Percentiles rank a stretch among this genome's conserved stretches.
phyloP scores from a whole-genome alignment of 2,797 vertebrate species.

The Nasua narica region DNA sequence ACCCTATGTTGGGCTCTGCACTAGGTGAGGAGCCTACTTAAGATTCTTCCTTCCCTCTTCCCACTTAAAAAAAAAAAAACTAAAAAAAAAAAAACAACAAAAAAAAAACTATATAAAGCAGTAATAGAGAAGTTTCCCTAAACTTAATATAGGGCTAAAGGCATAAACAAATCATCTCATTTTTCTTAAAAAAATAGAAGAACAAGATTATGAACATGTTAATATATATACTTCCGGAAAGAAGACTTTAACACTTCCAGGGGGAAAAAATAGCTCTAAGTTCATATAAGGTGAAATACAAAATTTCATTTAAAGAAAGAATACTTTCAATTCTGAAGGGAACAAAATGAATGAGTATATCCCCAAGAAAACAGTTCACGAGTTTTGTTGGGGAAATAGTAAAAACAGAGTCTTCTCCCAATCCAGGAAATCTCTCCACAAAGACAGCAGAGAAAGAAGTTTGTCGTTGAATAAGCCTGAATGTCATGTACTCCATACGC shows the following conservation, averaged over 20 bases:
- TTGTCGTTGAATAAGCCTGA: background rate
- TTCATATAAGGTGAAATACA: background rate
- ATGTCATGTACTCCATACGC: background rate
- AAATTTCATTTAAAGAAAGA: background rate
- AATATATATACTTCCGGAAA: background rate
- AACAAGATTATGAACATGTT: background rate
- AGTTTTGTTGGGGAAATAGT: background rate
- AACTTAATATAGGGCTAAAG: background rate
- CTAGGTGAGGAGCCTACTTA: no score
- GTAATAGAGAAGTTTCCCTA: background rate
- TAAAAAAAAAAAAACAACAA: no score
- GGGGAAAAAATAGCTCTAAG: background rate
- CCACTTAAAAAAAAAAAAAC: no score
- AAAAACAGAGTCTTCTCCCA: background rate
- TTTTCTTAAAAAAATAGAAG: background rate
- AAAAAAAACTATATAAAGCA: background rate
- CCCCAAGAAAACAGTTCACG: background rate
- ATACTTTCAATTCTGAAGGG: background rate
- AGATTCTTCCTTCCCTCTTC: no score
- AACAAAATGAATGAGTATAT: background rate
- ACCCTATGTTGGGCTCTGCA: no score
- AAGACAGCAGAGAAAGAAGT: background rate
- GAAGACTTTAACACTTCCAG: background rate
- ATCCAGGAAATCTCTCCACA: background rate
- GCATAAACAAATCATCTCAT: background rate